Evolutionary conservation across 2,797 vertebrate genomes (phyloP).

Genomic region (Pempheris klunzingeri): DNA sequence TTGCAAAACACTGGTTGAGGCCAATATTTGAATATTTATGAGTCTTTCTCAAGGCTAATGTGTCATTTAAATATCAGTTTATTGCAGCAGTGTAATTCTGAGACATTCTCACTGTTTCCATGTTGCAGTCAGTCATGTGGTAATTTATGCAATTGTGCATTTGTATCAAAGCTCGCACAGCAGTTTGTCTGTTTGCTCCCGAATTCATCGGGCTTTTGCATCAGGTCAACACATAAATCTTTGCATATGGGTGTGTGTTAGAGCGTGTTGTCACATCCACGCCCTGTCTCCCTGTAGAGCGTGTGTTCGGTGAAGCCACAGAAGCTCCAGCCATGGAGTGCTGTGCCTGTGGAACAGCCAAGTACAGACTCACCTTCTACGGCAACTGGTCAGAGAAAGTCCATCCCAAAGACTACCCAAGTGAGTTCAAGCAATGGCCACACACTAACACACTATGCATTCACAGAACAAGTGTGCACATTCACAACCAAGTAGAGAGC

Average conservation of each 20-base stretch:
- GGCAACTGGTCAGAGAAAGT: slow-evolving; percentile 98
- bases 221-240: neutral
- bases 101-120: slow-evolving; percentile 43
- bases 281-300: slow-evolving; percentile 82
- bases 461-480: neutral
- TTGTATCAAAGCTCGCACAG: neutral
- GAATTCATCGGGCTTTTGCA: neutral
- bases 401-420: slow-evolving; percentile 96
- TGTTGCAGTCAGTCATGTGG: slow-evolving; percentile 25
- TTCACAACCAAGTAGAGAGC: neutral
- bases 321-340: slow-evolving; percentile 90
- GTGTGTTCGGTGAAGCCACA: slow-evolving; percentile 83
- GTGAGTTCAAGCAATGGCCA: slow-evolving; percentile 84
- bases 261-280: neutral
- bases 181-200: neutral
- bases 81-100: slow-evolving; percentile 32
- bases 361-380: slow-evolving; percentile 96
- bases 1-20: slow-evolving; percentile 61
- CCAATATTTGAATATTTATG: slow-evolving; percentile 68
- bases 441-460: too few species aligned
- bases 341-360: slow-evolving; percentile 97
- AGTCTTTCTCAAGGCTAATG: slow-evolving; percentile 43
- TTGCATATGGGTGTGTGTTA: slow-evolving; percentile 7
- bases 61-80: slow-evolving; percentile 57
- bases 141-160: slow-evolving; percentile 40